Evolutionary conservation across 1,140 invertebrate genomes (phyloP).

Genomic region (Thereuonema tuberculata): DNA sequence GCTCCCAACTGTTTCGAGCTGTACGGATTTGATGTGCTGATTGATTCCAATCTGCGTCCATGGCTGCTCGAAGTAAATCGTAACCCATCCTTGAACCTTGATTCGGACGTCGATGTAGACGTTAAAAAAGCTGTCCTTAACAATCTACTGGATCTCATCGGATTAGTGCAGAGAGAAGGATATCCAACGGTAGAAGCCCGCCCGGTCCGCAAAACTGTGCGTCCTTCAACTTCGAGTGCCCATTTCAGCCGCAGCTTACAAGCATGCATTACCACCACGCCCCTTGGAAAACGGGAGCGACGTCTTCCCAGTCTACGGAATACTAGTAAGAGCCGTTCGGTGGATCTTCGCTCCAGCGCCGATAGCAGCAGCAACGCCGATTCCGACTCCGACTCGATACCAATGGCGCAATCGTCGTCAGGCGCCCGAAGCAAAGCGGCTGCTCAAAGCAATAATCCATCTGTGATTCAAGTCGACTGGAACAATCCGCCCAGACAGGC

Average conservation of each 20-base stretch:
- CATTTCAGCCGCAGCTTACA: too few species aligned
- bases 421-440: background rate
- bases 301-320: background rate
- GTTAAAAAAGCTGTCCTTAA: slow-evolving; percentile 75
- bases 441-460: background rate
- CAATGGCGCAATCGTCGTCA: background rate
- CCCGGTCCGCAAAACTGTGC: background rate
- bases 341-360: too few species aligned
- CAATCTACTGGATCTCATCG: slow-evolving; percentile 67
- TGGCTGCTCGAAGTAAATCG: slow-evolving; percentile 81
- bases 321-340: too few species aligned
- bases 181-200: too few species aligned
- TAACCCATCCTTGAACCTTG: slow-evolving; percentile 60
- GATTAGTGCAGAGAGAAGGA: slow-evolving; percentile 32
- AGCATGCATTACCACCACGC: background rate
- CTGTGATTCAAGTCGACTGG: background rate
- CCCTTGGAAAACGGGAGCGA: background rate
- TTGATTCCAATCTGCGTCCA: slow-evolving; percentile 67
- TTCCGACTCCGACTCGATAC: background rate
- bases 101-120: slow-evolving; percentile 60
- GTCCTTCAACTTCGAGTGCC: background rate
- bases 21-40: slow-evolving; percentile 84
- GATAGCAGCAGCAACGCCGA: background rate
- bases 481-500: background rate
- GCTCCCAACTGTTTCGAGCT: slow-evolving; percentile 79